A percentile compares a stretch with the other conserved stretches of the same genome.
Conservation (phyloP, 2,888 invertebrate species). For the Erpobdella octoculata region DNA sequence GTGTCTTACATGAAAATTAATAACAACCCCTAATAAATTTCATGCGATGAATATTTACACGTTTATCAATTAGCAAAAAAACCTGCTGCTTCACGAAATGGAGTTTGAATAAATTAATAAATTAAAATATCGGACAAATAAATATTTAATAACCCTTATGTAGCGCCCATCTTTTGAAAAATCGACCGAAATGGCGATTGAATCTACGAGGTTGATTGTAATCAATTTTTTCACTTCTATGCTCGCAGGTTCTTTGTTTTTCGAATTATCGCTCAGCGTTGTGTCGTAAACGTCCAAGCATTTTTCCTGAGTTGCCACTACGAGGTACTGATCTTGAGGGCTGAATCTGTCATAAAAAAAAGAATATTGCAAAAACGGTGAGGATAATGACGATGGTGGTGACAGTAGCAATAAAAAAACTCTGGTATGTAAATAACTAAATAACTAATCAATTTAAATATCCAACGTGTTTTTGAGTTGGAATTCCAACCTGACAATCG, state of each 20-base stretch:
- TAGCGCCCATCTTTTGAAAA: constrained; percentile 50
- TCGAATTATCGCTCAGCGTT: constrained; percentile 2
- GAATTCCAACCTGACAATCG: constrained; percentile 38
- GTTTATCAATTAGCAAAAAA: too few relatives aligned
- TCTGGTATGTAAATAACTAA: too few relatives aligned
- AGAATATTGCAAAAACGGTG: too few relatives aligned
- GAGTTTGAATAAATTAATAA: background rate
- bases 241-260: background rate
- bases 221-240: constrained; percentile 43
- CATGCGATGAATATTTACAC: too few relatives aligned
- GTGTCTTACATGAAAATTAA: too few relatives aligned
- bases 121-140: background rate
- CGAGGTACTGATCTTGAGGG: constrained; percentile 46
- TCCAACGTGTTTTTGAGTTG: too few relatives aligned
- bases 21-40: too few relatives aligned
- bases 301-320: constrained; percentile 49
- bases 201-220: constrained; percentile 49
- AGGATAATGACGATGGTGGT: too few relatives aligned
- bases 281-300: constrained; percentile 51
- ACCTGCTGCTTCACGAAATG: too few relatives aligned
- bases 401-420: background rate
- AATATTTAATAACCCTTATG: constrained; percentile 44
- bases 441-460: too few relatives aligned
- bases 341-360: too few relatives aligned
- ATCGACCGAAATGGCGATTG: constrained; percentile 50